These are phyloP conservation scores for Anoplius nigerrimus DNA, from an alignment of 2,888 invertebrate species.

Conservation along the genomic window DNA sequence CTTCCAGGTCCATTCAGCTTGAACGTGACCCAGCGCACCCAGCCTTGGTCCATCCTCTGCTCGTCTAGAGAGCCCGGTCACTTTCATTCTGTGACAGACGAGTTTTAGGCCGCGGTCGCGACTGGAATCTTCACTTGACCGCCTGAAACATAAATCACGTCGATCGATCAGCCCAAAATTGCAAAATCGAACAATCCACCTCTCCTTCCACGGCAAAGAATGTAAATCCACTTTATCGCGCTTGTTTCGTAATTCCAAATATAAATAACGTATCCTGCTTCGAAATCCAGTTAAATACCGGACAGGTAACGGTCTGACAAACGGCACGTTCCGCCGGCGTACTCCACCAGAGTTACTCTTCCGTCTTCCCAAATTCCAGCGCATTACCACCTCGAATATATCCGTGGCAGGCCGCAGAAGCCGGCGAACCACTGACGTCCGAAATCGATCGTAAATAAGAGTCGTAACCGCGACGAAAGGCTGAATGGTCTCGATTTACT, in stretches of 20 bases:
- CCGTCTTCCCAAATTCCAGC: no score
- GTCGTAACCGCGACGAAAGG: neutral
- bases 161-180: no score
- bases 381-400: neutral
- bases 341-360: no score
- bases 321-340: no score
- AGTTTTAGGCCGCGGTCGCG: conserved; percentile 46
- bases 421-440: neutral
- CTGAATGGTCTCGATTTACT: conserved; percentile 17
- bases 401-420: neutral
- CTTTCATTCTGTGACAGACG: conserved; percentile 53
- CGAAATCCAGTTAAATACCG: no score
- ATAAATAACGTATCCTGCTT: no score
- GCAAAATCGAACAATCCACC: no score
- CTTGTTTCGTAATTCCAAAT: no score
- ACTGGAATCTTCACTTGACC: conserved; percentile 7
- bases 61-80: conserved; percentile 48
- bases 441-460: neutral
- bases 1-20: conserved; percentile 63
- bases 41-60: conserved; percentile 55
- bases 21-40: conserved; percentile 61
- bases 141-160: no score
- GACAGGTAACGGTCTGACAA: no score
- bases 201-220: no score
- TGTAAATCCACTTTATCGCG: no score